A percentile compares a stretch with the other conserved stretches of the same genome.
Evolutionary conservation across 2,797 vertebrate species (phyloP).

Genomic region (Aphelocoma californica): DNA sequence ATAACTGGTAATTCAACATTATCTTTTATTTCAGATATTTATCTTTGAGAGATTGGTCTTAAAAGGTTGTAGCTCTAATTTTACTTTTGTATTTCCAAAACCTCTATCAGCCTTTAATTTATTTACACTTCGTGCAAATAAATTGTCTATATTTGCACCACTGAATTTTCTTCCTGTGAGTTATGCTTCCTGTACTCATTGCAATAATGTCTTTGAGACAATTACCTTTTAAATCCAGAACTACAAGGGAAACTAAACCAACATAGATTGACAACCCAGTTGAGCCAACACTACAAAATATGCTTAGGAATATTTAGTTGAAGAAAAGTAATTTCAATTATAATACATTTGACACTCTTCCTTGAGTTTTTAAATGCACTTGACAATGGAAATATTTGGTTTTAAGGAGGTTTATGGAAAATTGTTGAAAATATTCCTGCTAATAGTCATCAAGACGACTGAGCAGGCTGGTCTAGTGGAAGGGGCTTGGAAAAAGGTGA

Average conservation of each 20-base stretch:
- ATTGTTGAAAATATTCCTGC: background rate
- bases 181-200: background rate
- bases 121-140: background rate
- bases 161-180: background rate
- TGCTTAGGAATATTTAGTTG: background rate
- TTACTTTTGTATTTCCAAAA: background rate
- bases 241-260: background rate
- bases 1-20: background rate
- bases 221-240: background rate
- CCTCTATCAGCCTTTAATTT: background rate
- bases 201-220: background rate
- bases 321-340: background rate
- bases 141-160: background rate
- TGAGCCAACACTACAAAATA: background rate
- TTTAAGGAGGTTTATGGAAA: background rate
- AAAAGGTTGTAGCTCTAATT: background rate
- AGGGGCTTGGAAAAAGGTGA: background rate
- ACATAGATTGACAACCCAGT: background rate
- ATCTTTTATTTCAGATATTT: background rate
- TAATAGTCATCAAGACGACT: background rate
- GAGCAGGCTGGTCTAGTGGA: background rate
- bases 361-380: background rate
- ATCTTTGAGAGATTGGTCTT: background rate
- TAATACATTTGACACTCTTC: background rate
- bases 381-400: background rate